Conservation (phyloP, 2,113 vertebrate species). For the Deroptyus accipitrinus region DNA sequence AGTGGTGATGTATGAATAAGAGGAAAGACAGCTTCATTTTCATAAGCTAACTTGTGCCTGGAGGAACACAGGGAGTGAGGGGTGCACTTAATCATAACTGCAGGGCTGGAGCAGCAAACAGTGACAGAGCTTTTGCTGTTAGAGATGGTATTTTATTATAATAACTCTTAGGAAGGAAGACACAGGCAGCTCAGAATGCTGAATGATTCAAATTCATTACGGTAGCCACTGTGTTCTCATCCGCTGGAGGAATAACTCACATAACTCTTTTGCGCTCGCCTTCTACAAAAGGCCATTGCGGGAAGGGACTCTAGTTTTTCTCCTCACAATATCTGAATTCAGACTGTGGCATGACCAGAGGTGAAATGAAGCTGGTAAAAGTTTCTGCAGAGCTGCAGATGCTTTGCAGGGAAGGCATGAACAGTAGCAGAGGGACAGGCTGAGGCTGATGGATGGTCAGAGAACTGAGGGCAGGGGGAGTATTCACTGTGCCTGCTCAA, state of each 20-base stretch:
- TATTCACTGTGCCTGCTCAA: accelerated
- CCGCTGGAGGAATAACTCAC: background rate
- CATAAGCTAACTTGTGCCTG: conserved; percentile 67
- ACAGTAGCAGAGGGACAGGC: background rate
- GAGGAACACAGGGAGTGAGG: conserved; percentile 47
- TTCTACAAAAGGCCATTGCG: background rate
- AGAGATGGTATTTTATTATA: conserved; percentile 57
- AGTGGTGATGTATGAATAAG: conserved; percentile 72
- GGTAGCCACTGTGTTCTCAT: background rate
- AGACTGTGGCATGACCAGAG: background rate
- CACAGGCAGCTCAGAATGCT: background rate
- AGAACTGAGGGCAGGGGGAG: background rate
- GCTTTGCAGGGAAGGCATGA: background rate
- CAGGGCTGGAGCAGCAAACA: conserved; percentile 49
- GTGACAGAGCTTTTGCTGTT: conserved; percentile 62
- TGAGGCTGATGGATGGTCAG: background rate
- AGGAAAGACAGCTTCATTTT: conserved; percentile 75
- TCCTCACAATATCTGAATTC: background rate
- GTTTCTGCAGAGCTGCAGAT: background rate
- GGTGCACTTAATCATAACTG: conserved; percentile 67
- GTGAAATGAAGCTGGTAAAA: background rate
- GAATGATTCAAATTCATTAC: background rate
- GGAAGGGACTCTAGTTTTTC: background rate
- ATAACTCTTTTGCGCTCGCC: background rate
- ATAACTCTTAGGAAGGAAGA: conserved; percentile 39